Base-by-base conservation (phyloP, 2,113 vertebrate genomes). In the Melanostigma gelatinosum region DNA sequence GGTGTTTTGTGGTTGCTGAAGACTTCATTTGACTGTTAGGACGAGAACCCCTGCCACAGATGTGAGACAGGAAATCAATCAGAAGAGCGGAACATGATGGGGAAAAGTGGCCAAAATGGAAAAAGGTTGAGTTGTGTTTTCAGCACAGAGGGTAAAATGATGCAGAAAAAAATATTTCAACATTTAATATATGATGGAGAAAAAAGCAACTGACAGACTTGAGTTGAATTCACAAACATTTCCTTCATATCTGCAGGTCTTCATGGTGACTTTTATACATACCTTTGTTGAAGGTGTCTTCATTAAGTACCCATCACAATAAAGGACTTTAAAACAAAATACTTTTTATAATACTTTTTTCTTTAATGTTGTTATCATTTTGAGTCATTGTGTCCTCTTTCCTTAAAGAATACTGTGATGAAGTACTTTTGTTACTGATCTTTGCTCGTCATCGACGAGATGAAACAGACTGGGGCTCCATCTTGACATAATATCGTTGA, bases 1-100 rank as follows among this genome's bases (percentile, higher is more conserved):
- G 75, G 8, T 62, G 15, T 74, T 82, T 69, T 72, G 34, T 68
- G 65, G 3, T 32, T 70, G 54, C 61, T 68, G 18, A 68, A 42
- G 48, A 67, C 54, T 83, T 63, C 0, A 57, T 69, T 57, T 68
- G 15, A 32, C 8, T 61, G 27, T 70, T 27, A 1, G 18, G 29
- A 71, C 42, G 15, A 24, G 18, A 55, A 54, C 4, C 20, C 27
- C 34, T 12, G 6, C 27, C 38, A 36, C 29, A 42, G 15, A 79
- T 58, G 55, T 18, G 72, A 70, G 29, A 48, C 4, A 5, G 20
- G 57, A 2, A 62, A 73, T 34, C 24, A 60, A 18, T 60, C 38
- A 18, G 4, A 44, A n/a, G 12, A 2, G 48, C 24, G 13, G 20
- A 82, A 58, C 27, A 70, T n/a, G 6, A n/a, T 34, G 7, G 36